Evolutionary conservation across 1,140 invertebrate species (phyloP).

Genomic region (Sycophila sp.): DNA sequence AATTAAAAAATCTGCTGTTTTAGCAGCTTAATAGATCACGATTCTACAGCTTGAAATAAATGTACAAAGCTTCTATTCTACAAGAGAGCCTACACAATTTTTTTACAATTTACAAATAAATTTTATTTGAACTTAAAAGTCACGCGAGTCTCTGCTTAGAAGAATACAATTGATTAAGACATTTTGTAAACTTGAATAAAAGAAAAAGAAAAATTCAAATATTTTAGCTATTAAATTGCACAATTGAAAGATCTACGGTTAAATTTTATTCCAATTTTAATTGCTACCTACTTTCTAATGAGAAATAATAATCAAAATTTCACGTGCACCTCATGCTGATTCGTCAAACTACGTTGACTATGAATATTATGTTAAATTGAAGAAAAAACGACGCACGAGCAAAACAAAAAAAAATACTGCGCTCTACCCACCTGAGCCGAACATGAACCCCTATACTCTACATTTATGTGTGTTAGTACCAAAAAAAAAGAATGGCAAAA

Average conservation of each 20-base stretch:
- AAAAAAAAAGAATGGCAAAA: conserved; percentile 55
- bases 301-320: conserved; percentile 8
- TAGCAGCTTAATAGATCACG: too few species aligned
- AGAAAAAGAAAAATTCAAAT: too few species aligned
- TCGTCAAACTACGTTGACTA: conserved; percentile 16
- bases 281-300: neutral
- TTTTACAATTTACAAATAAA: too few species aligned
- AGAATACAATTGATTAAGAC: too few species aligned
- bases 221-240: neutral
- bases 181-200: too few species aligned
- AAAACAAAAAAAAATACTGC: neutral
- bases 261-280: neutral
- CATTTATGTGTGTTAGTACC: conserved; percentile 51
- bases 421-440: conserved; percentile 53
- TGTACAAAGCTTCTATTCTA: too few species aligned
- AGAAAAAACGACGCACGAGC: too few species aligned
- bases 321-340: conserved; percentile 51
- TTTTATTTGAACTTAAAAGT: too few species aligned
- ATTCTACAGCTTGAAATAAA: too few species aligned
- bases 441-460: conserved; percentile 47
- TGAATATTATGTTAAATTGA: neutral
- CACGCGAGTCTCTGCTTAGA: too few species aligned
- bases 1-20: neutral
- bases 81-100: too few species aligned
- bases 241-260: neutral